phyloP scores from a whole-genome alignment of 2,888 invertebrate genomes.

The Tenthredo mesomela region DNA sequence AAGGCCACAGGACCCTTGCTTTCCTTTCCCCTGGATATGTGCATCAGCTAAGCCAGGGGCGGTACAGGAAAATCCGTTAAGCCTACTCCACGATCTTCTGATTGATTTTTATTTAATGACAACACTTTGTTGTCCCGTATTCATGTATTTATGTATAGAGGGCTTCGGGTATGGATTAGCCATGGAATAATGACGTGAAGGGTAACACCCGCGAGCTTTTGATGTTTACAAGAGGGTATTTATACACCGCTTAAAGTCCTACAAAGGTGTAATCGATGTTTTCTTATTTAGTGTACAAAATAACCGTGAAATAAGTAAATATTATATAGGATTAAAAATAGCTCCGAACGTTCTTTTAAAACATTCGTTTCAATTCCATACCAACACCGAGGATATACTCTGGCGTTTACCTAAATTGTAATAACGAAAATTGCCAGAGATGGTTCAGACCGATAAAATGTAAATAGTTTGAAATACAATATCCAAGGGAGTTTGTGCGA shows the following conservation, averaged over 20 bases:
- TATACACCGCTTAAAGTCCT: constrained; percentile 11
- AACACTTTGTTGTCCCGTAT: constrained; percentile 66
- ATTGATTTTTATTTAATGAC: constrained; percentile 80
- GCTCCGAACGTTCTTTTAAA: not conserved
- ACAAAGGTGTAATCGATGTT: not conserved
- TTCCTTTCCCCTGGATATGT: not conserved
- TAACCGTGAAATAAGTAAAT: constrained; percentile 42
- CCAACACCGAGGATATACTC: not conserved
- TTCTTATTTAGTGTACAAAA: not conserved
- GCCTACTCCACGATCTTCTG: constrained; percentile 77
- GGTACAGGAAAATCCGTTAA: constrained; percentile 77
- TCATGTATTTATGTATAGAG: constrained; percentile 72
- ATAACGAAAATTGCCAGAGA: constrained; percentile 62
- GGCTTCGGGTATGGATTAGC: constrained; percentile 66
- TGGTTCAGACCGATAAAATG: constrained; percentile 66
- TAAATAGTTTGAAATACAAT: constrained; percentile 68
- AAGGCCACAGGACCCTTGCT: constrained; percentile 30
- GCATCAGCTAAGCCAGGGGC: constrained; percentile 71
- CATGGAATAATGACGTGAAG: constrained; percentile 69
- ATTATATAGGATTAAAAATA: not conserved
- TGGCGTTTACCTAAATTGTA: constrained; percentile 49
- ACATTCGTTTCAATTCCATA: constrained; percentile 14
- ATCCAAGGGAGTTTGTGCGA: constrained; percentile 63
- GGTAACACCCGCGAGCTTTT: constrained; percentile 45
- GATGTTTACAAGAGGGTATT: constrained; percentile 42